phyloP scores from a whole-genome alignment of 2,113 vertebrate genomes.

The Diadophis punctatus region DNA sequence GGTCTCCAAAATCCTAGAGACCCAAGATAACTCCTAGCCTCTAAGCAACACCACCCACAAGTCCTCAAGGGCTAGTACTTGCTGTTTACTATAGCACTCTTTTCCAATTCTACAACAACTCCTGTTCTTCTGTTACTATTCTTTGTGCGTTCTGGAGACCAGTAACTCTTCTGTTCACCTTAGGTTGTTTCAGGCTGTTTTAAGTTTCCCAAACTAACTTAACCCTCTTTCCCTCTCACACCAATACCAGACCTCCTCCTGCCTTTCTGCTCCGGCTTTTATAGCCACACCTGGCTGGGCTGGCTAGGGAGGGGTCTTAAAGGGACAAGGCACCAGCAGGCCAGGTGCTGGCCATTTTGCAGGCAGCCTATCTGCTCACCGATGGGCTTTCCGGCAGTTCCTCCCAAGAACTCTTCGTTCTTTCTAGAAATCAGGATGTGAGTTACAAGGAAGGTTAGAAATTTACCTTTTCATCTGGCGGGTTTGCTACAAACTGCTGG shows the following conservation, averaged over 20 bases:
- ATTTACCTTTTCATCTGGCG: not conserved
- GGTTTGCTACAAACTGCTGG: not conserved
- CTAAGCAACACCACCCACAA: not conserved
- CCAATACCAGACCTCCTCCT: not conserved
- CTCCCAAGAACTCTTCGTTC: not conserved
- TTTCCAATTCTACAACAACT: not conserved
- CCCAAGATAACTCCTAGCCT: not conserved
- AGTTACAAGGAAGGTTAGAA: not conserved
- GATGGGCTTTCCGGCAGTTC: no score
- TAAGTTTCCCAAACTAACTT: not conserved
- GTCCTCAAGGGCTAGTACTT: no score
- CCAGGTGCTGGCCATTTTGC: not conserved
- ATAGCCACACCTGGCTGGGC: not conserved
- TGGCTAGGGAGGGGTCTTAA: not conserved
- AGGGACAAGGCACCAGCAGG: not conserved
- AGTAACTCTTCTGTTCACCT: not conserved
- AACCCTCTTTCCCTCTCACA: no score
- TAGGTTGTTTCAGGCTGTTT: not conserved
- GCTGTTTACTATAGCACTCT: not conserved
- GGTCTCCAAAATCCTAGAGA: not conserved
- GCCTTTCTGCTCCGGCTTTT: not conserved
- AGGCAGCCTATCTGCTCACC: not conserved
- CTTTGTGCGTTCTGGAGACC: not conserved
- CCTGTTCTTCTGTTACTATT: not conserved
- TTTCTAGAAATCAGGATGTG: not conserved